Base-by-base conservation (phyloP, 35 echinoderm and acorn worm genomes). In the Patiria miniata region DNA sequence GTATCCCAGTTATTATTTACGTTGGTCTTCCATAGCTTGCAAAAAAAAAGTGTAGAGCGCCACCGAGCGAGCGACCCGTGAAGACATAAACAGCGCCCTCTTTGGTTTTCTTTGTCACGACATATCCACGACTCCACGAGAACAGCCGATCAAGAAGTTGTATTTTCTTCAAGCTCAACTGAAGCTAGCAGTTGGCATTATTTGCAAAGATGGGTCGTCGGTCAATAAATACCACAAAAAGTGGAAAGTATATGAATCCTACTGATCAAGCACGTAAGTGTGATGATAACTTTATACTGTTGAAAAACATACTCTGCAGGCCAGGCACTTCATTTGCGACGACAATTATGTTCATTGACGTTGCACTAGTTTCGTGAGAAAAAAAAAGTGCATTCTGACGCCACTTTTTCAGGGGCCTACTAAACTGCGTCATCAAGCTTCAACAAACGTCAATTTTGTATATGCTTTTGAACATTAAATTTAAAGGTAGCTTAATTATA, bases 221-320 rank as follows among this genome's bases (percentile, higher is more conserved):
- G 22, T 98, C 95, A 8, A 98, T 98, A 54, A 98, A 98, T 80
- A 98, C 95, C 80, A 98, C 95, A 19, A 98, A 98, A 68, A 98
- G 95, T 94, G 95, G 95, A 85, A 98, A 98, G 78, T 98, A 94
- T 79, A 98, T 98, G 95, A 98, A 98, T 80, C 95, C 95, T 6
- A 98, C 95, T 28, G 95, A 98, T 92, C 95, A 98, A 92, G 95
- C 95, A 86, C 77, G 95, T 98, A 91, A 91, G 95, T 97, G 9
- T 77, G 14, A 26, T 69, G 3, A 30, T 51, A 52, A 69, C 38
- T 77, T 61, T 23, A 77, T 39, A 78, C 38, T 21, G 37, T 78
- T 51, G 29, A 52, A 36, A 30, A n/a, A n/a, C 7, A 26, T n/a
- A 21, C 28, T 26, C 26, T 12, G 5, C 18, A 60, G 28, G 10